Conservation (phyloP, 2,113 vertebrate species). For the Protomyctophum bolini region DNA sequence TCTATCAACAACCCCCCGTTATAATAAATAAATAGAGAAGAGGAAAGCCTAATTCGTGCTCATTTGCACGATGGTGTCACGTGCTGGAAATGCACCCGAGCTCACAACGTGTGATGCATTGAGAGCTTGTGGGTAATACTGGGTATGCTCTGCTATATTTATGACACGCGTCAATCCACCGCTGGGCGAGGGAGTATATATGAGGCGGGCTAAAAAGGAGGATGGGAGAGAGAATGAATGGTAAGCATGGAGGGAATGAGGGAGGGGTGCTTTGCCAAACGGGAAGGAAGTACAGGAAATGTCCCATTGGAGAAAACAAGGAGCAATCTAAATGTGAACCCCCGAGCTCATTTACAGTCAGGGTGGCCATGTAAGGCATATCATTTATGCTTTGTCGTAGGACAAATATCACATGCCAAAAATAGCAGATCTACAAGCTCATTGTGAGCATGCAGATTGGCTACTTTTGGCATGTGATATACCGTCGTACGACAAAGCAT, state of each 20-base stretch:
- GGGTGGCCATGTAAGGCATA: constrained; percentile 66
- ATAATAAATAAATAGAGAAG: neutral
- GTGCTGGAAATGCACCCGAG: no score
- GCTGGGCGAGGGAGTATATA: neutral
- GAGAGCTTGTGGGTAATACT: neutral
- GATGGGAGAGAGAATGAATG: neutral
- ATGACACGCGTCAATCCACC: no score
- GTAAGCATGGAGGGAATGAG: neutral
- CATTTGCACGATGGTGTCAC: no score
- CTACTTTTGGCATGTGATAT: no score
- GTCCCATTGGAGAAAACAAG: constrained; percentile 67
- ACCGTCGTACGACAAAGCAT: no score
- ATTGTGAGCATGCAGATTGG: no score
- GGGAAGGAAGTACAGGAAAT: constrained; percentile 76
- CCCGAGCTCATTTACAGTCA: constrained; percentile 65
- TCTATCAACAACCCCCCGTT: neutral
- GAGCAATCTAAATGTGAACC: constrained; percentile 64
- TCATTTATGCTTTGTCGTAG: no score
- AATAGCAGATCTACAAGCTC: no score
- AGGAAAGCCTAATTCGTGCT: neutral
- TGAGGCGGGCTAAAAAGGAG: constrained; percentile 15
- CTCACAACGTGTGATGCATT: no score
- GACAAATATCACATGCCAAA: no score
- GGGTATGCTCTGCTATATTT: neutral
- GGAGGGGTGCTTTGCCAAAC: constrained; percentile 47